Evolutionary conservation across 2,888 invertebrate species (phyloP), one percentile per base, ranked within the genome.

Genomic region (Linyphia triangularis): DNA sequence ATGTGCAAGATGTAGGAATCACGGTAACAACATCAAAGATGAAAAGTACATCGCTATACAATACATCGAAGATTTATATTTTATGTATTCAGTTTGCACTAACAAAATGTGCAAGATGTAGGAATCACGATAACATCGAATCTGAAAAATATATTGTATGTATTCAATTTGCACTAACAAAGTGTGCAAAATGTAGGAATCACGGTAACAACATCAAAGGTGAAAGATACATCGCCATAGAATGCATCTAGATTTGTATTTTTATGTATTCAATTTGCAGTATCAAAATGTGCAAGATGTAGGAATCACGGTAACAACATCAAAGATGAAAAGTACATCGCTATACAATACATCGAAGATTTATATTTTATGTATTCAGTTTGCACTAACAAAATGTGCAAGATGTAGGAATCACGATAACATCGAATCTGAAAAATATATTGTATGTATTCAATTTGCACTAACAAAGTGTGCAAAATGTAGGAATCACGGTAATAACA

Each of bases 1-100:
- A 19, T 69, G 19, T 69, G 69, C 37, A 69, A 69, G 69, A 69
- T 69, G 69, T 69, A 69, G 37, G 40, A 69, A 69, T 69, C 69
- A 69, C 69, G 69, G 69, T 40, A 69, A 69, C 7, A 69, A 24
- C n/a, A 69, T 67, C 7, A 6, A 1, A 67, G 28, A 26, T n/a
- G n/a, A n/a, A n/a, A 2, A 19, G n/a, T 61, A 9, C 19, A 61
- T 19, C 10, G n/a, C n/a, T n/a, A n/a, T n/a, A n/a, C n/a, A n/a
- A n/a, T n/a, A n/a, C n/a, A n/a, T n/a, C n/a, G n/a, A n/a, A n/a
- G n/a, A n/a, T n/a, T n/a, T n/a, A n/a, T n/a, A n/a, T n/a, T n/a
- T n/a, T n/a, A n/a, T n/a, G n/a, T 13, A 24, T 63, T 10, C 10
- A 9, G 28, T 63, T 9, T 16, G 24, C 16, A 51, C n/a, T 51